Percentiles rank a stretch among this genome's conserved stretches.
Evolutionary conservation across 2,888 invertebrate species (phyloP).

Genomic region (Chymomyza amoena): DNA sequence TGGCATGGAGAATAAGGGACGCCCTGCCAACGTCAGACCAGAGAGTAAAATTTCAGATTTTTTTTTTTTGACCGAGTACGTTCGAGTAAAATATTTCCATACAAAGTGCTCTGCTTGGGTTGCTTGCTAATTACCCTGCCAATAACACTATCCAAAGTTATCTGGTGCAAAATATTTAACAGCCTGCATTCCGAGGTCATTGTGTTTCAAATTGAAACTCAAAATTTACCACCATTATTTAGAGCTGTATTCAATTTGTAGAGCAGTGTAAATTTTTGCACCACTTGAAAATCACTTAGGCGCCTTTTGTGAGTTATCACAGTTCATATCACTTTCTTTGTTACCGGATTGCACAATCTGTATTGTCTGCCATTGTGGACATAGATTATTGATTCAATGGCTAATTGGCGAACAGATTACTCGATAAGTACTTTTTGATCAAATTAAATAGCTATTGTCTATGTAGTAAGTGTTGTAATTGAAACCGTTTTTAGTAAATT

Average conservation of each 20-base stretch:
- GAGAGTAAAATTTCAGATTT: no score
- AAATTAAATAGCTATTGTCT: no score
- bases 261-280: constrained; percentile 33
- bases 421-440: no score
- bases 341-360: neutral
- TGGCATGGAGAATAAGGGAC: neutral
- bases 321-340: neutral
- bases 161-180: constrained; percentile 51
- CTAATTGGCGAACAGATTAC: no score
- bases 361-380: neutral
- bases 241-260: constrained; percentile 32
- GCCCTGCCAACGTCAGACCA: neutral
- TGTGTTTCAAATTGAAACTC: constrained; percentile 7
- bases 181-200: constrained; percentile 25
- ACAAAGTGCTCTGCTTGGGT: neutral
- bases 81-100: no score
- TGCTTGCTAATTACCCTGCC: constrained; percentile 50
- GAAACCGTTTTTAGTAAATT: no score
- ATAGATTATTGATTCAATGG: neutral
- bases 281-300: constrained; percentile 2
- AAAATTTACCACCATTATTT: constrained; percentile 43
- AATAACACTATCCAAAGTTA: constrained; percentile 28
- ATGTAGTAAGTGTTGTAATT: no score
- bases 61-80: no score
- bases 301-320: neutral